A percentile compares a stretch with the other conserved stretches of the same genome.
Evolutionary conservation across 1,140 invertebrate species (phyloP).

Genomic region (Lepidurus couesii): DNA sequence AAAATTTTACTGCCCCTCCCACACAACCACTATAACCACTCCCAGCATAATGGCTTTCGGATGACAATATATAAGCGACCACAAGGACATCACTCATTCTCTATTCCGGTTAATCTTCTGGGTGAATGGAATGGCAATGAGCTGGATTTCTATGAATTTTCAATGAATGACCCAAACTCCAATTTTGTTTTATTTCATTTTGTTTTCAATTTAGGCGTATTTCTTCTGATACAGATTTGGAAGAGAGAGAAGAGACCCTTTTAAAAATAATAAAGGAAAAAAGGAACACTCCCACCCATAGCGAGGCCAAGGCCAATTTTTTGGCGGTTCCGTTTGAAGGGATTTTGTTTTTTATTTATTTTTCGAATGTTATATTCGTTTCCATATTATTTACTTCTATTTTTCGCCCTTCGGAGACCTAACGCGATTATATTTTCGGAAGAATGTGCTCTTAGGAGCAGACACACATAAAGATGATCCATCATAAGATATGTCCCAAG

Average conservation of each 20-base stretch:
- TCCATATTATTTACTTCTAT: too few species aligned
- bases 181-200: neutral
- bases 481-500: too few species aligned
- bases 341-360: neutral
- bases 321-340: neutral
- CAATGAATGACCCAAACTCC: constrained; percentile 1
- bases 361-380: neutral
- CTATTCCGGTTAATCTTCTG: neutral
- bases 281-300: neutral
- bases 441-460: too few species aligned
- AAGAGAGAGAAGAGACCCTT: neutral
- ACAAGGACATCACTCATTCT: constrained; percentile 11
- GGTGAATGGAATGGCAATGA: constrained; percentile 19
- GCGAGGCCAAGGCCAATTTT: constrained; percentile 17
- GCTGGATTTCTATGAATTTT: neutral
- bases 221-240: too few species aligned
- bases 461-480: too few species aligned
- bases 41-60: neutral
- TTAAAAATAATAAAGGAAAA: neutral
- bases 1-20: neutral
- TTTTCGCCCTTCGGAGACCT: too few species aligned
- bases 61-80: neutral
- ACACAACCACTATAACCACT: neutral
- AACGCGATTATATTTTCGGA: too few species aligned
- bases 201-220: too few species aligned